A percentile compares a stretch with the other conserved stretches of the same genome.
These are phyloP conservation scores for Heterotilapia buettikoferi DNA, from an alignment of 2,113 vertebrate genomes.

Conservation along the genomic window DNA sequence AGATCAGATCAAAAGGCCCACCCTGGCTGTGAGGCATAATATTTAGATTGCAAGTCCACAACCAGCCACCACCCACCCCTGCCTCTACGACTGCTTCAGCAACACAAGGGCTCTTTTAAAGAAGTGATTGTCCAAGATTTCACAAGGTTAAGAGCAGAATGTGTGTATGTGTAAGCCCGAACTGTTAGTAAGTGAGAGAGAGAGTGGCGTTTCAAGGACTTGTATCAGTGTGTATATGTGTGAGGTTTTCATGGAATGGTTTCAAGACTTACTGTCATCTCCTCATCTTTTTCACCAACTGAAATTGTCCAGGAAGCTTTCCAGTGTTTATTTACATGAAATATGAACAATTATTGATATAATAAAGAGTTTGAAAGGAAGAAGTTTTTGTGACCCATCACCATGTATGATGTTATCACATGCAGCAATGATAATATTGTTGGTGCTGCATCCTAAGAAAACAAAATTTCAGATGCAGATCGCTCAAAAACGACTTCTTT, in stretches of 20 bases:
- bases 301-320: not conserved
- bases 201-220: not conserved
- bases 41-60: slow-evolving; percentile 60
- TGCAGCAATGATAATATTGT: not conserved
- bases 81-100: slow-evolving; percentile 20
- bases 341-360: not conserved
- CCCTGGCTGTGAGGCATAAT: slow-evolving; percentile 63
- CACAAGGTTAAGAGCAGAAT: not conserved
- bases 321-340: not conserved
- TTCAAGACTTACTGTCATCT: not conserved
- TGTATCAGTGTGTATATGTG: not conserved
- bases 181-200: not conserved
- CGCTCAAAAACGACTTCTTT: rapidly evolving
- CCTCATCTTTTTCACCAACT: not conserved
- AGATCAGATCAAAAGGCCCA: slow-evolving; percentile 62
- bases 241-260: not conserved
- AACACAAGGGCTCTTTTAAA: slow-evolving; percentile 37
- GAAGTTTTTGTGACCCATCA: not conserved
- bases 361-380: not conserved
- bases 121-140: slow-evolving; percentile 30
- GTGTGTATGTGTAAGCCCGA: slow-evolving; percentile 1
- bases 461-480: not conserved
- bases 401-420: not conserved
- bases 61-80: slow-evolving; percentile 51
- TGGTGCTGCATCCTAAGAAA: not conserved